Conservation (phyloP, 2,113 vertebrate species). For the Oryzias javanicus region DNA sequence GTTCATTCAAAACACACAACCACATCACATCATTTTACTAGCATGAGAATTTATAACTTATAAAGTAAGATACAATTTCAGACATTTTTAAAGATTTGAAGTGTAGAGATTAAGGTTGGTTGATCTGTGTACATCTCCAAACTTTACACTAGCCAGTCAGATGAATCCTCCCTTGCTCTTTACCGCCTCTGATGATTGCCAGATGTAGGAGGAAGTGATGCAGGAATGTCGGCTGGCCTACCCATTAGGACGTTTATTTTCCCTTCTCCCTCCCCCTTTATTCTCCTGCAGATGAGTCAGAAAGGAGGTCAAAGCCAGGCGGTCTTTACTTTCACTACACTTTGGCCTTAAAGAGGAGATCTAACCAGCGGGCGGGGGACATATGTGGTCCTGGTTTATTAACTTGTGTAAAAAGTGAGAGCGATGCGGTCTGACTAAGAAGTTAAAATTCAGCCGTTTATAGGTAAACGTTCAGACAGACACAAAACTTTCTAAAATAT, state of each 20-base stretch:
- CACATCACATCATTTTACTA: background rate
- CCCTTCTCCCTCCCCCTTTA: conserved; percentile 29
- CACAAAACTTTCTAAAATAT: background rate
- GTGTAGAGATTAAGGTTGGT: too few relatives aligned
- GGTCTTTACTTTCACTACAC: conserved; percentile 52
- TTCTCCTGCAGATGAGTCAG: conserved; percentile 45
- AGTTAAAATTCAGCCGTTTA: background rate
- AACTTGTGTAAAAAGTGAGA: background rate
- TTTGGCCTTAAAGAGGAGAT: conserved; percentile 21
- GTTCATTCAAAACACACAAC: conserved; percentile 11
- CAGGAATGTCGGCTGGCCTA: conserved; percentile 63
- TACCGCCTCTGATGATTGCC: conserved; percentile 70
- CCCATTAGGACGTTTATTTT: conserved; percentile 57
- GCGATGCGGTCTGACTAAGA: background rate
- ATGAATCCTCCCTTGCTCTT: conserved; percentile 42
- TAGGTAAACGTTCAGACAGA: background rate
- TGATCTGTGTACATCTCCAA: too few relatives aligned
- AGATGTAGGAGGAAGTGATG: conserved; percentile 80
- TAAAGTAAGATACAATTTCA: background rate
- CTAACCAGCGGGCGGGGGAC: conserved; percentile 12
- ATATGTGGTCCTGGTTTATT: background rate
- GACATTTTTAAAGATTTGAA: too few relatives aligned
- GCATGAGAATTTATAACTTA: background rate
- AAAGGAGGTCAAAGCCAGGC: conserved; percentile 73
- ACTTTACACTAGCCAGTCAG: conserved; percentile 26